Conservation (phyloP, 1,140 invertebrate genomes). For the Aphelinus certus region DNA sequence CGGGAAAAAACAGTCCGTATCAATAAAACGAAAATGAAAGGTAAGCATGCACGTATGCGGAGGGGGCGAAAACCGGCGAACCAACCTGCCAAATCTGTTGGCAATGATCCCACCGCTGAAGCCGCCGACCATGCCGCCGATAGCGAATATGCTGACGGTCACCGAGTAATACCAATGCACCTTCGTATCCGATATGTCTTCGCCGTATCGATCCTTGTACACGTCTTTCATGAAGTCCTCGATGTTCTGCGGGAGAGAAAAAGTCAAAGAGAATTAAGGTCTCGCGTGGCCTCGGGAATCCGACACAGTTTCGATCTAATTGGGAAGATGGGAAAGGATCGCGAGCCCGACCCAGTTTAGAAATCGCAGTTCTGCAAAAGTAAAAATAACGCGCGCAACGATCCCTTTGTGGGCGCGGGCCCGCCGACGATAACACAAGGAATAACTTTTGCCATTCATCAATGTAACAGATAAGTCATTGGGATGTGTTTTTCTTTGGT, state of each 20-base stretch:
- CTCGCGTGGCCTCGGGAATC: background rate
- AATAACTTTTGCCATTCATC: no score
- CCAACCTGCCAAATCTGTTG: slow-evolving; percentile 87
- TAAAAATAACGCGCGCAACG: no score
- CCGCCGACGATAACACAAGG: no score
- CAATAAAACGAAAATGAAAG: no score
- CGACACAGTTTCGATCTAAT: slow-evolving; percentile 21
- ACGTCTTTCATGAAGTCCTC: slow-evolving; percentile 93
- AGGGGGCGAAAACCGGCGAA: no score
- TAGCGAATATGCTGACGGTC: slow-evolving; percentile 93
- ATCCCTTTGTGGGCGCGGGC: no score
- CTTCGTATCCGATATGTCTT: slow-evolving; percentile 75
- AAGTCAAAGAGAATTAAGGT: slow-evolving; percentile 1
- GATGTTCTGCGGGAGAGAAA: slow-evolving; percentile 75
- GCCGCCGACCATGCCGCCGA: slow-evolving; percentile 95
- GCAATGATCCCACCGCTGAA: slow-evolving; percentile 90
- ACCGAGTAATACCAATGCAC: slow-evolving; percentile 85
- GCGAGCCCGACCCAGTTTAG: slow-evolving; percentile 8
- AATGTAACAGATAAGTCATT: no score
- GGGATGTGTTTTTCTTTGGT: no score
- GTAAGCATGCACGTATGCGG: no score
- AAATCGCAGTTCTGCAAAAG: slow-evolving; percentile 4
- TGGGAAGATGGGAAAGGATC: background rate
- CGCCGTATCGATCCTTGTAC: slow-evolving; percentile 79
- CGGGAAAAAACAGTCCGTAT: no score